Evolutionary conservation across 2,888 invertebrate genomes (phyloP), one percentile per base, ranked within the genome.

Genomic region (Calameuta idolon): DNA sequence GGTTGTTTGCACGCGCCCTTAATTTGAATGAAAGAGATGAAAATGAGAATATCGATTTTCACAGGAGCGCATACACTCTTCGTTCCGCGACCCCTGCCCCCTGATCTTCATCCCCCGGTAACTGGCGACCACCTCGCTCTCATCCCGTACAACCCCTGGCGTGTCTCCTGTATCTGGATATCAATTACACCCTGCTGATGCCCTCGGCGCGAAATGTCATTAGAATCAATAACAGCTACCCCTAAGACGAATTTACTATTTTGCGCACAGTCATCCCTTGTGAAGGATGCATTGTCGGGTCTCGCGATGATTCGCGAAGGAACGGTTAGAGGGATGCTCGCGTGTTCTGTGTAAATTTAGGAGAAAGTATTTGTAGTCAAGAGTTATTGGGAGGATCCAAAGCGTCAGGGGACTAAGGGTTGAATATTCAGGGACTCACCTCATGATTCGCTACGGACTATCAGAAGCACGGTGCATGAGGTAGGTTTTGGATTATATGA

Each of bases 191-290:
- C 83, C 83, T 81, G 82, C 73, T 81, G 83, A 85, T 81, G 88
- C 89, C 89, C 82, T 82, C 83, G 89, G 88, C 88, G 87, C 85
- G 87, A 90, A 89, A 90, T 88, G 85, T 90, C 89, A 90, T 90
- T 89, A 88, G 88, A 90, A 90, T 90, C 90, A 87, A 90, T 89
- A 89, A 88, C 87, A 87, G 75, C 78, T 75, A 73, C 78, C 75
- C 34, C 71, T 23, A 55, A 55, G 55, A 55, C 55, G 55, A 55
- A 55, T 55, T 55, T 23, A 55, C 55, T 75, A 77, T 77, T 75
- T 77, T 68, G 75, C 69, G 75, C 75, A 69, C 40, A 37, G n/a
- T 75, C 71, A 31, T 71, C 71, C 55, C 55, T 23, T 23, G 23
- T 55, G 23, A 55, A 55, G 55, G 55, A 23, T 23, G 55, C 55